These are phyloP conservation scores for Grantiella picta DNA, from an alignment of 2,113 vertebrate genomes.

Conservation along the genomic window DNA sequence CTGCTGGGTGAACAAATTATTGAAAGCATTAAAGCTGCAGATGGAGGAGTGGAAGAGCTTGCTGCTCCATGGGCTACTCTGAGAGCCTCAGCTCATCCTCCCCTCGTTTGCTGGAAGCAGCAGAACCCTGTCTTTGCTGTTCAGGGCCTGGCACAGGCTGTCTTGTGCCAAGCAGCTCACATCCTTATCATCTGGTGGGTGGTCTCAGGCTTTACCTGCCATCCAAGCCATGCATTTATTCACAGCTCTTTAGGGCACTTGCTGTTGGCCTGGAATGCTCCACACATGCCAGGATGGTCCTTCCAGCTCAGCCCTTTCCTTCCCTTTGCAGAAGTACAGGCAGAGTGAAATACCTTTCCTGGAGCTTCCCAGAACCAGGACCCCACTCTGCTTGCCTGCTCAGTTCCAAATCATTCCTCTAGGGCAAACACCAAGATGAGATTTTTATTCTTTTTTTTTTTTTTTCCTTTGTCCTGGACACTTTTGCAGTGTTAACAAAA, in stretches of 20 bases:
- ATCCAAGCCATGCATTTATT: neutral
- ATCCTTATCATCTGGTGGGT: neutral
- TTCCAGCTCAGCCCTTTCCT: neutral
- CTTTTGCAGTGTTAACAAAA: neutral
- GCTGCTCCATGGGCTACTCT: neutral
- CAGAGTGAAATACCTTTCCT: neutral
- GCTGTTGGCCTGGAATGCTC: neutral
- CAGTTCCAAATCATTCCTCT: neutral
- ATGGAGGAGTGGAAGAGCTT: neutral
- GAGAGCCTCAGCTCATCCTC: neutral
- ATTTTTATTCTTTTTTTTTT: neutral
- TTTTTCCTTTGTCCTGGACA: neutral
- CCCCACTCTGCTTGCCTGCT: rapidly evolving
- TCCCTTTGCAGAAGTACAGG: neutral
- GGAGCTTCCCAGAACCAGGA: neutral
- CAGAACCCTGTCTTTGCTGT: rapidly evolving
- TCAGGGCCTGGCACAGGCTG: neutral
- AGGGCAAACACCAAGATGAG: neutral
- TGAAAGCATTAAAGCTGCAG: neutral
- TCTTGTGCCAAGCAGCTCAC: rapidly evolving
- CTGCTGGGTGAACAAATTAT: neutral
- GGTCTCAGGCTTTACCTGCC: neutral
- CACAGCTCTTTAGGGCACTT: neutral
- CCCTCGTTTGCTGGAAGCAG: neutral
- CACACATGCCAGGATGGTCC: rapidly evolving